These are phyloP conservation scores for Atractosteus spatula DNA, from an alignment of 2,113 vertebrate species.

Conservation along the genomic window DNA sequence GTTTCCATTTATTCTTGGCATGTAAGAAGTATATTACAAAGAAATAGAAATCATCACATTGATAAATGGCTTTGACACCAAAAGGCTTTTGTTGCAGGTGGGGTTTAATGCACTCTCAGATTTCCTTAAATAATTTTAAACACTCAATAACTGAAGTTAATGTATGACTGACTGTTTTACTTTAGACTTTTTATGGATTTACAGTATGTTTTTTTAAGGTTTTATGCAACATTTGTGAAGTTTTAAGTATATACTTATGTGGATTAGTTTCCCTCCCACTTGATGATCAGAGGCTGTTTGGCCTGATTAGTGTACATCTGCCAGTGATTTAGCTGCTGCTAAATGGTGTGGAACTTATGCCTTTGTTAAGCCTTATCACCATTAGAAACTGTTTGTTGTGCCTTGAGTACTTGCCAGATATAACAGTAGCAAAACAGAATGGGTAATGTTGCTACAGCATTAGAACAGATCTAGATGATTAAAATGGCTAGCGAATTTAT, in stretches of 20 bases:
- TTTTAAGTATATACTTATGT: not conserved
- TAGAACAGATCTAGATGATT: not conserved
- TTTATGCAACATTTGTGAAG: too few species aligned
- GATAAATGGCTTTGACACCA: too few species aligned
- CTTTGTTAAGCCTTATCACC: conserved; percentile 60
- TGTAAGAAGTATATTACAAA: too few species aligned
- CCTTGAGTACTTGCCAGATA: conserved; percentile 53
- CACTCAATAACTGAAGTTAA: too few species aligned
- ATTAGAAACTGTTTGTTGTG: conserved; percentile 41
- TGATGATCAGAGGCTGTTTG: conserved; percentile 21
- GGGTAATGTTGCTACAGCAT: not conserved
- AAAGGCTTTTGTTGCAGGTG: too few species aligned
- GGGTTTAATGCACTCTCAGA: too few species aligned
- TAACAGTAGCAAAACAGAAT: not conserved
- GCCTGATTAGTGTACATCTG: conserved; percentile 58
- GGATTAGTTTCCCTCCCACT: not conserved
- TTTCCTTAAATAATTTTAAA: too few species aligned
- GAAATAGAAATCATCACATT: too few species aligned
- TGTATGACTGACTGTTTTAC: too few species aligned
- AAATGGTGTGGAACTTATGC: conserved; percentile 68
- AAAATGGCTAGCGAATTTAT: not conserved
- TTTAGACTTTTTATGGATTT: too few species aligned
- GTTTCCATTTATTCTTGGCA: too few species aligned
- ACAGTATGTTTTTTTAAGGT: too few species aligned
- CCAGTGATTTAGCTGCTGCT: conserved; percentile 65